Evolutionary conservation across 2,888 invertebrate species (phyloP), one percentile per base, ranked within the genome.

Genomic region (Microplitis manilae): DNA sequence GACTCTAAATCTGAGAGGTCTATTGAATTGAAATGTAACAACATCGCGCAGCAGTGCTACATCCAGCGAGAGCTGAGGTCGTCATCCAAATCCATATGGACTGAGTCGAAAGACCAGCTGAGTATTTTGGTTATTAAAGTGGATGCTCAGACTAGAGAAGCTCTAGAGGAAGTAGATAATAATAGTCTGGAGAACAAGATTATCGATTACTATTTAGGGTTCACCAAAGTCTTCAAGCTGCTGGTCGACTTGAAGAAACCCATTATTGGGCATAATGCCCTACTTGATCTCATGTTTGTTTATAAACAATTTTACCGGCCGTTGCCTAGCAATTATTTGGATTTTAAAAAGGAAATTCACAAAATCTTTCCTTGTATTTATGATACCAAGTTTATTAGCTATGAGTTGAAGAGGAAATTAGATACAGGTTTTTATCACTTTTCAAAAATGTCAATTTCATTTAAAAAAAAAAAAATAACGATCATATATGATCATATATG

Each of bases 381-480:
- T 86, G 96, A 96, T 84, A 96, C 96, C 0, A 96, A 95, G 89
- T 92, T 91, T 80, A 91, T 96, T 71, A 93, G 94, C 39, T 92
- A 92, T 85, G 90, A 92, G 80, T 88, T 95, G 38, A 85, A 83
- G 89, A 91, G 87, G 81, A 86, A 86, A 59, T 84, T 93, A 78
- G 86, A 86, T 6, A 6, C 91, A 89, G 86, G 88, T 87, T 85
- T 61, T 30, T 20, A 5, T 68, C 20, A 30, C 61, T 39, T 41
- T 13, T 15, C 39, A 76, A 75, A 64, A 68, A 20, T 38, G 9
- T 13, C 68, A 5, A 61, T 62, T 72, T n/a, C 17, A 40, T 41
- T 75, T 61, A 20, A 20, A 30, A 30, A 30, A 4, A 30, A 30
- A 30, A 30, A 4, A 0, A 2, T 30, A 0, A 30, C 2, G 30